Conservation (phyloP, 2,797 vertebrate genomes). For the Silurus aristotelis region DNA sequence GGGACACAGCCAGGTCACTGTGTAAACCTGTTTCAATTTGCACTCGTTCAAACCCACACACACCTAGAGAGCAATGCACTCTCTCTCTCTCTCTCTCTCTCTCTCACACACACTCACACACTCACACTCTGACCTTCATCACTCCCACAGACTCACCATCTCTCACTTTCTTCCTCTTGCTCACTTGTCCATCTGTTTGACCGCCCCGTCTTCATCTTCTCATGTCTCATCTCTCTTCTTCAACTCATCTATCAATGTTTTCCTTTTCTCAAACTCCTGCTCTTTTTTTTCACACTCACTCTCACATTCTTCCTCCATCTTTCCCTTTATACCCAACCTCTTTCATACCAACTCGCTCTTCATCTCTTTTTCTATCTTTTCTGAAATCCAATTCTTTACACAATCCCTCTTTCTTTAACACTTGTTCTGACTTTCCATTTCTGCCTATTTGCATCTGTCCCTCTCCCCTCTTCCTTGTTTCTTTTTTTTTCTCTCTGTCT, state of each 20-base stretch:
- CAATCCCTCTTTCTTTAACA: background rate
- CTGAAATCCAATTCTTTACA: background rate
- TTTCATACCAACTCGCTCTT: background rate
- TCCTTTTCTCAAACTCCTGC: background rate
- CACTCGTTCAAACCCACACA: background rate
- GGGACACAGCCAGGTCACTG: slow-evolving; percentile 33
- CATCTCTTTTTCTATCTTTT: background rate
- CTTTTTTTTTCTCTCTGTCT: too few species aligned
- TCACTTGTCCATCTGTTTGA: background rate
- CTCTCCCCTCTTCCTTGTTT: background rate
- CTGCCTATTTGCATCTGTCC: background rate
- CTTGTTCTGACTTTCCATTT: background rate
- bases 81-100: background rate
- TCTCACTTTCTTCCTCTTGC: slow-evolving; percentile 35
- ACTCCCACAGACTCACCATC: too few species aligned
- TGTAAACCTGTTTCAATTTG: slow-evolving; percentile 42
- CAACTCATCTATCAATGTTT: background rate
- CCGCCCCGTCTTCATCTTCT: background rate
- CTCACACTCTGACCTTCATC: background rate
- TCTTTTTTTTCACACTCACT: background rate
- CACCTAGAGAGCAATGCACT: background rate
- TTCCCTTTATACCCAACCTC: too few species aligned
- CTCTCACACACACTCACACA: background rate
- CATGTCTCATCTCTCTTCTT: background rate
- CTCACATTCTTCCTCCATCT: background rate